These are phyloP conservation scores for Delichon dasypus DNA, from an alignment of 2,797 vertebrate species.

Conservation along the genomic window DNA sequence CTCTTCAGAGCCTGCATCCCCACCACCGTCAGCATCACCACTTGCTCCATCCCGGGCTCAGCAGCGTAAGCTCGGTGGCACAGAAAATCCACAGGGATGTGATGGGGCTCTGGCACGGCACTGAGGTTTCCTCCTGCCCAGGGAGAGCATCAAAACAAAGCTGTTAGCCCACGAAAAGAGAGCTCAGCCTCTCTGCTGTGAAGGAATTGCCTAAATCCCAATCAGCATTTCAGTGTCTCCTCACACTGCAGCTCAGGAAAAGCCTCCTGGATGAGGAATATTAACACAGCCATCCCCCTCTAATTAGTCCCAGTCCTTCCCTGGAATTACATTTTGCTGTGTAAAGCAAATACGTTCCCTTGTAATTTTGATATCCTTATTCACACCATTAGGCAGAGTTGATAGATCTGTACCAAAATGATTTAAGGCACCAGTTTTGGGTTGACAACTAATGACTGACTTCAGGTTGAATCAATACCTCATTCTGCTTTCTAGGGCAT, in stretches of 20 bases:
- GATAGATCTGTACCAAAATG: background rate
- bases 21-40: constrained; percentile 73
- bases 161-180: background rate
- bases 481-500: background rate
- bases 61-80: constrained; percentile 21
- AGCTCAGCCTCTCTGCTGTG: background rate
- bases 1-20: constrained; percentile 62
- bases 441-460: background rate
- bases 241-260: background rate
- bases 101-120: constrained; percentile 58
- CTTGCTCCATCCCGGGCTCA: constrained; percentile 70
- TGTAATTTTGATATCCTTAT: background rate
- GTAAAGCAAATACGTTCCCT: background rate
- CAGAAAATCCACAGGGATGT: constrained; percentile 60
- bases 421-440: background rate
- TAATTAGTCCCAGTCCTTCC: background rate
- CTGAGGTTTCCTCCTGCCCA: constrained; percentile 72
- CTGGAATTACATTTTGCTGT: background rate
- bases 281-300: background rate
- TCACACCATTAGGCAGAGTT: background rate
- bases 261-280: background rate
- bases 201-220: background rate
- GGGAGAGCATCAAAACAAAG: background rate
- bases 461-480: background rate
- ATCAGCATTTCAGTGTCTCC: background rate